Conservation (phyloP, 2,888 invertebrate genomes). For the Willowsia nigromaculata region DNA sequence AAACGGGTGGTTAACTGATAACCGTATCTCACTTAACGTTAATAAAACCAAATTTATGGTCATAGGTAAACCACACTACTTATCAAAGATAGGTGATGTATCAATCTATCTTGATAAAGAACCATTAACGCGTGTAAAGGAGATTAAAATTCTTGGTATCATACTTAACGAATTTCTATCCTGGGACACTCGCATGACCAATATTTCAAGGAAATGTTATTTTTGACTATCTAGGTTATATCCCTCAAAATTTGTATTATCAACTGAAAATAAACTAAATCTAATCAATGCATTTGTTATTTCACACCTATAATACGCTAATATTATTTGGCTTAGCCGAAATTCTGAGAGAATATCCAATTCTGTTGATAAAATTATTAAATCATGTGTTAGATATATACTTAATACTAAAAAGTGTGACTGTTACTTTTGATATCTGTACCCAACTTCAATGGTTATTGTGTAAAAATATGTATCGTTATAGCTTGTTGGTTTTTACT, state of each 20-base stretch:
- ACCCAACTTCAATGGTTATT: constrained; percentile 21
- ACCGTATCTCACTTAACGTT: constrained; percentile 51
- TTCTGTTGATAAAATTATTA: constrained; percentile 17
- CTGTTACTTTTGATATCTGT: not conserved
- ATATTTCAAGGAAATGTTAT: constrained; percentile 25
- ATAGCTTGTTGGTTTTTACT: not conserved
- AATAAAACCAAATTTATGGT: constrained; percentile 51
- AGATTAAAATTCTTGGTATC: constrained; percentile 34
- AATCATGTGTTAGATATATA: constrained; percentile 2
- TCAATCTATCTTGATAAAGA: not conserved
- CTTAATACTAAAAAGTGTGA: constrained; percentile 24
- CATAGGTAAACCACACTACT: not conserved
- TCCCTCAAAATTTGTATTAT: not conserved
- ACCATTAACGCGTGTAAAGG: not conserved
- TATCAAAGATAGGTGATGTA: not conserved
- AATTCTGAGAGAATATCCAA: not conserved
- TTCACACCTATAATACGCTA: constrained; percentile 34
- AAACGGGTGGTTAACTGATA: constrained; percentile 38
- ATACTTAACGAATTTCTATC: constrained; percentile 16
- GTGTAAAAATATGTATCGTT: not conserved
- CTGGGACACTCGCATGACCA: not conserved
- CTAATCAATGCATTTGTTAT: constrained; percentile 52
- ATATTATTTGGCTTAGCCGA: constrained; percentile 46
- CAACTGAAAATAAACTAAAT: not conserved
- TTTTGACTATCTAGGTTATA: constrained; percentile 8